Percentiles rank a stretch among this genome's conserved stretches.
phyloP scores from a whole-genome alignment of 2,888 invertebrate genomes.

The Tipula lateralis region DNA sequence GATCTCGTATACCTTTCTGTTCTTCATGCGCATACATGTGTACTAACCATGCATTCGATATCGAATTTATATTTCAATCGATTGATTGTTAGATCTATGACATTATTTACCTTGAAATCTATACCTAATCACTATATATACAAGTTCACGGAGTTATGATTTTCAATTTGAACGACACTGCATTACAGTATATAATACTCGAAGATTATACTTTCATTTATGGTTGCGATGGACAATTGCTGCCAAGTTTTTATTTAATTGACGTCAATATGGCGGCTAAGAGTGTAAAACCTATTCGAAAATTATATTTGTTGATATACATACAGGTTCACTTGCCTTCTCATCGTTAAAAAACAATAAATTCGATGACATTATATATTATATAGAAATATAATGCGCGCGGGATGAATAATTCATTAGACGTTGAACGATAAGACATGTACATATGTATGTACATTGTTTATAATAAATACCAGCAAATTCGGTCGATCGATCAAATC shows the following conservation, averaged over 20 bases:
- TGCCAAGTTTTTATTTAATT: too few relatives aligned
- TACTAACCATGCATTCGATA: not conserved
- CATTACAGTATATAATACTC: too few relatives aligned
- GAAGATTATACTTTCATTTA: not conserved
- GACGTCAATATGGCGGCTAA: too few relatives aligned
- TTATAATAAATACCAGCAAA: too few relatives aligned
- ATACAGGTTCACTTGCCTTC: not conserved
- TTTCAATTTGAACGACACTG: too few relatives aligned
- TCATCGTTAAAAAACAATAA: not conserved
- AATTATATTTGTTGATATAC: not conserved
- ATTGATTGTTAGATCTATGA: too few relatives aligned
- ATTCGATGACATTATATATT: not conserved
- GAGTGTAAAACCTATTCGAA: too few relatives aligned
- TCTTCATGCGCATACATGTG: not conserved
- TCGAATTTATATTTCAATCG: too few relatives aligned
- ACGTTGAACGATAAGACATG: not conserved
- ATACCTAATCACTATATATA: too few relatives aligned
- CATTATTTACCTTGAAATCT: not conserved
- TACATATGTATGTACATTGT: too few relatives aligned
- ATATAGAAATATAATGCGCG: not conserved
- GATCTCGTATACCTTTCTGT: not conserved
- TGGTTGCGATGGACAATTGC: not conserved
- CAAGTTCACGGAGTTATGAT: too few relatives aligned
- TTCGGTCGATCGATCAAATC: too few relatives aligned
- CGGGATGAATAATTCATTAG: constrained; percentile 5